These are phyloP conservation scores for Euplexia lucipara DNA, from an alignment of 2,888 invertebrate species.

Conservation along the genomic window DNA sequence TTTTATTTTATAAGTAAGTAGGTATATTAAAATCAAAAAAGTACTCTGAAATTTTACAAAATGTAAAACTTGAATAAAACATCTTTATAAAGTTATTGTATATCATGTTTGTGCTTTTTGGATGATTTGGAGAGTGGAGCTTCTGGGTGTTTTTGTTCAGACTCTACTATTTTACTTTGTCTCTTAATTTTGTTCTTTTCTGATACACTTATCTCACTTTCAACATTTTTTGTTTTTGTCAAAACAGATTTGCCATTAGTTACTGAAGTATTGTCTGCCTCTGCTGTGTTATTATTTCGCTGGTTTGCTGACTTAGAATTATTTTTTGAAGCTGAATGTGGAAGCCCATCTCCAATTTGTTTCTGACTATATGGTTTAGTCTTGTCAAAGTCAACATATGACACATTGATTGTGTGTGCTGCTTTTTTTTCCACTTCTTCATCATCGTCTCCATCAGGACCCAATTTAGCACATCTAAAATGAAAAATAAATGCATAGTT, in stretches of 20 bases:
- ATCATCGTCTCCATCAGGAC: conserved; percentile 79
- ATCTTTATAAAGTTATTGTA: conserved; percentile 47
- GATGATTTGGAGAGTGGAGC: conserved; percentile 64
- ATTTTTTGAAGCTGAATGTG: conserved; percentile 65
- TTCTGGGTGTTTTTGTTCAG: conserved; percentile 72
- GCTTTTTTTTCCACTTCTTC: conserved; percentile 70
- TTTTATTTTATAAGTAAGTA: conserved; percentile 16
- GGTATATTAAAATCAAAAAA: conserved; percentile 43
- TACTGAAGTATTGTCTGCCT: conserved; percentile 53
- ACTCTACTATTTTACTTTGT: conserved; percentile 72
- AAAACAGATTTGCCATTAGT: conserved; percentile 65
- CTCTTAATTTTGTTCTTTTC: conserved; percentile 75
- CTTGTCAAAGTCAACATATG: conserved; percentile 86
- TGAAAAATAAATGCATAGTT: conserved; percentile 24
- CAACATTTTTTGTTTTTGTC: conserved; percentile 67
- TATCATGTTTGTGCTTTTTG: conserved; percentile 81
- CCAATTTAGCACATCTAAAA: conserved; percentile 77
- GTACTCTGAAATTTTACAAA: conserved; percentile 55
- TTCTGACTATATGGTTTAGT: conserved; percentile 80
- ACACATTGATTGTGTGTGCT: conserved; percentile 74
- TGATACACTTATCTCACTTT: conserved; percentile 68
- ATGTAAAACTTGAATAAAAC: conserved; percentile 34
- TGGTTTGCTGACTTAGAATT: conserved; percentile 56
- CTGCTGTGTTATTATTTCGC: conserved; percentile 51
- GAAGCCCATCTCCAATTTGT: conserved; percentile 74